A percentile compares a stretch with the other conserved stretches of the same genome.
phyloP scores from a whole-genome alignment of 92 coral and sea anemone genomes.

The Blastomussa wellsi region DNA sequence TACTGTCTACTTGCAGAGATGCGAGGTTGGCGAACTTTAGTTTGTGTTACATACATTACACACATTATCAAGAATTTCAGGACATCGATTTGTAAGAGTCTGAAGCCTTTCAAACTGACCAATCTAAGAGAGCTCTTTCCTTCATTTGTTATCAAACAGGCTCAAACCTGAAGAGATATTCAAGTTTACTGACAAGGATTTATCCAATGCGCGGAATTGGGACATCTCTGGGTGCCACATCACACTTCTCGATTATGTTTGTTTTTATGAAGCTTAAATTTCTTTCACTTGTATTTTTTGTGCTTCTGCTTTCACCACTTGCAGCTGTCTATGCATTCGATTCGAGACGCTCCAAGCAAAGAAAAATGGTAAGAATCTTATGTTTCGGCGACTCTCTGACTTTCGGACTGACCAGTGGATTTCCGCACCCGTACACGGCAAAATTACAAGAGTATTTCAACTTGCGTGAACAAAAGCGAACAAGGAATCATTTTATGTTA shows the following conservation, averaged over 20 bases:
- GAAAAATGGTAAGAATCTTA: slow-evolving; percentile 28
- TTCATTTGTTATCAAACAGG: not conserved
- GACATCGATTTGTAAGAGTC: too few species aligned
- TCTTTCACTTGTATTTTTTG: not conserved
- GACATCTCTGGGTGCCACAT: too few species aligned
- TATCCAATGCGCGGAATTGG: too few species aligned
- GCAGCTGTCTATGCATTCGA: not conserved
- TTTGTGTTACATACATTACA: too few species aligned
- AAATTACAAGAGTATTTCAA: slow-evolving; percentile 42
- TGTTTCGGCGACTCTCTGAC: slow-evolving; percentile 69
- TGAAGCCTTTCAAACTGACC: too few species aligned
- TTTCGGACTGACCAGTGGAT: slow-evolving; percentile 26
- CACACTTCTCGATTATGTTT: not conserved
- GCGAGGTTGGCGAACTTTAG: too few species aligned
- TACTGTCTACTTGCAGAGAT: too few species aligned
- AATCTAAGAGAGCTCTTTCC: not conserved
- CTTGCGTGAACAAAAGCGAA: slow-evolving; percentile 17
- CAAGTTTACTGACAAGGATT: too few species aligned
- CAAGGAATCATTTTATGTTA: not conserved
- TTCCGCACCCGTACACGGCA: slow-evolving; percentile 46
- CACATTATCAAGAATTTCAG: too few species aligned
- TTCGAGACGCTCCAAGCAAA: not conserved
- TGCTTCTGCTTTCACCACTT: not conserved
- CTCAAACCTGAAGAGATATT: not conserved
- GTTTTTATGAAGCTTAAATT: not conserved